phyloP scores from a whole-genome alignment of 2,113 vertebrate genomes.

The Lamprotornis superbus region DNA sequence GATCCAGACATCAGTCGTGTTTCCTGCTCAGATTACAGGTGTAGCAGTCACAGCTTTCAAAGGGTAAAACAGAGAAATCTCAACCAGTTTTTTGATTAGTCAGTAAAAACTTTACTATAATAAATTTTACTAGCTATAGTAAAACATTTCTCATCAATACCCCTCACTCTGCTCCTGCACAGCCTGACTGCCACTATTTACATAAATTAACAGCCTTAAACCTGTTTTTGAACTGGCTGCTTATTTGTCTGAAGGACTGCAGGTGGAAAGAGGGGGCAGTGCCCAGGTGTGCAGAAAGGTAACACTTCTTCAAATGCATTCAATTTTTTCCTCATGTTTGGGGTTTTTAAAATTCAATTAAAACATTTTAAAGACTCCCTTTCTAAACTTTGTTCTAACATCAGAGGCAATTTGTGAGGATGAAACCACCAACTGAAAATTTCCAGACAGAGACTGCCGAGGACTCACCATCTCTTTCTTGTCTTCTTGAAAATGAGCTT shows the following conservation, averaged over 20 bases:
- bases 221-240: not conserved
- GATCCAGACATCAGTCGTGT: not conserved
- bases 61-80: not conserved
- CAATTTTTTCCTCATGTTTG: not conserved
- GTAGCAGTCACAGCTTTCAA: not conserved
- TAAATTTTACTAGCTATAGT: not conserved
- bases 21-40: not conserved
- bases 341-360: rapidly evolving
- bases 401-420: not conserved
- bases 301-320: not conserved
- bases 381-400: not conserved
- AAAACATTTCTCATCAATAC: not conserved
- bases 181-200: not conserved
- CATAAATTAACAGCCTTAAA: not conserved
- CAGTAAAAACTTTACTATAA: not conserved
- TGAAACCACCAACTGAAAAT: not conserved
- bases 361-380: not conserved
- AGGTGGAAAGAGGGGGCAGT: not conserved
- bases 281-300: not conserved
- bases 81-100: not conserved
- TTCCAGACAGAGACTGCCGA: not conserved
- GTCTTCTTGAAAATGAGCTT: slow-evolving; percentile 93
- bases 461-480: slow-evolving; percentile 91
- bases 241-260: not conserved
- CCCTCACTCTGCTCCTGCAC: not conserved